Conservation (phyloP, 2,113 vertebrate species). For the Alligator mississippiensis region DNA sequence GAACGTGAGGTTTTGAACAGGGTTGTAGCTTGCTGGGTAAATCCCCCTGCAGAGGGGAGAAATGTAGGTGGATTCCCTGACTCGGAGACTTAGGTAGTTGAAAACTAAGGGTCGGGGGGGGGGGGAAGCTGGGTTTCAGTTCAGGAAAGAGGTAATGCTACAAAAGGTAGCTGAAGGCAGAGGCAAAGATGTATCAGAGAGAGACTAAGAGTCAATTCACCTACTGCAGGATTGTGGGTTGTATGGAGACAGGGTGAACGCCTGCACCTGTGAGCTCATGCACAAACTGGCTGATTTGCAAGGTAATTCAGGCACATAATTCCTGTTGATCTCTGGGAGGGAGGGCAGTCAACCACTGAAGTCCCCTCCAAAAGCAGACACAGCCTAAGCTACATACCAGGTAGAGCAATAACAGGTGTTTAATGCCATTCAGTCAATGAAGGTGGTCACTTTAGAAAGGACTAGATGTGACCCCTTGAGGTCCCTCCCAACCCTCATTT, state of each 20-base stretch:
- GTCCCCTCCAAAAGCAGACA: no score
- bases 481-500: no score
- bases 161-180: background rate
- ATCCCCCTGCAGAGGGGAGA: background rate
- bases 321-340: background rate
- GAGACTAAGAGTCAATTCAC: no score
- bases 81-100: background rate
- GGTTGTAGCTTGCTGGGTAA: background rate
- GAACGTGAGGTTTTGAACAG: fast-evolving
- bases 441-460: no score
- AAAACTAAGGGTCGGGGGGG: background rate
- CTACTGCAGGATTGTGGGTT: background rate
- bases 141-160: background rate
- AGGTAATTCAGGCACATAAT: background rate
- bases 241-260: background rate
- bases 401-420: no score
- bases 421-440: no score
- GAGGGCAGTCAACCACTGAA: background rate
- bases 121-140: background rate
- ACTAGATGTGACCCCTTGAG: no score
- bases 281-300: background rate
- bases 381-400: no score
- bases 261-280: background rate
- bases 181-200: background rate
- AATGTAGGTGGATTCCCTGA: background rate